Conservation (phyloP, 2,888 invertebrate species). For the Aricia artaxerxes region DNA sequence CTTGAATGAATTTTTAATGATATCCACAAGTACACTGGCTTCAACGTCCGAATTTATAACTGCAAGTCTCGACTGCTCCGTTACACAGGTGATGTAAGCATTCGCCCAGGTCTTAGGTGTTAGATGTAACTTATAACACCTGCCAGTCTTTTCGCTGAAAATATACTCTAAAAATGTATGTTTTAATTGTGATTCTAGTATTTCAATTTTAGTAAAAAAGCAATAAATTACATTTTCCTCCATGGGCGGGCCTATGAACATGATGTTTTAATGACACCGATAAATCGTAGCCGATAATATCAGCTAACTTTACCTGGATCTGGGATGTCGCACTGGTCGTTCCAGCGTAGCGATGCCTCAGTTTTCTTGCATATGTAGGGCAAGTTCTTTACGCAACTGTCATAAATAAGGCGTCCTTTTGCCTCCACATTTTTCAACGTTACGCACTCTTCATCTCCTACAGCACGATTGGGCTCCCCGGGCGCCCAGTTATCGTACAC, state of each 20-base stretch:
- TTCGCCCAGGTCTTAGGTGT: slow-evolving; percentile 59
- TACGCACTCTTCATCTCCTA: background rate
- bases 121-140: slow-evolving; percentile 64
- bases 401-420: slow-evolving; percentile 55
- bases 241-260: too few species aligned
- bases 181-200: background rate
- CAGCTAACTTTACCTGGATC: slow-evolving; percentile 49
- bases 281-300: background rate
- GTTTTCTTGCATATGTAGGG: slow-evolving; percentile 66
- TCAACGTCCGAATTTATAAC: slow-evolving; percentile 58
- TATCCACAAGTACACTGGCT: slow-evolving; percentile 49
- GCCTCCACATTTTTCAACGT: slow-evolving; percentile 41
- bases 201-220: background rate
- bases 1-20: slow-evolving; percentile 51
- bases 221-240: background rate
- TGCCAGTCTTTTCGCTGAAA: slow-evolving; percentile 48
- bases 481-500: slow-evolving; percentile 30
- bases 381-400: slow-evolving; percentile 46
- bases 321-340: slow-evolving; percentile 55
- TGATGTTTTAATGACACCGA: too few species aligned
- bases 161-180: slow-evolving; percentile 53
- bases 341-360: slow-evolving; percentile 56
- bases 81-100: slow-evolving; percentile 55
- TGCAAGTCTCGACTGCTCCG: slow-evolving; percentile 60
- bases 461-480: slow-evolving; percentile 19